Conservation (phyloP, 2,797 vertebrate species). For the Lemur catta region DNA sequence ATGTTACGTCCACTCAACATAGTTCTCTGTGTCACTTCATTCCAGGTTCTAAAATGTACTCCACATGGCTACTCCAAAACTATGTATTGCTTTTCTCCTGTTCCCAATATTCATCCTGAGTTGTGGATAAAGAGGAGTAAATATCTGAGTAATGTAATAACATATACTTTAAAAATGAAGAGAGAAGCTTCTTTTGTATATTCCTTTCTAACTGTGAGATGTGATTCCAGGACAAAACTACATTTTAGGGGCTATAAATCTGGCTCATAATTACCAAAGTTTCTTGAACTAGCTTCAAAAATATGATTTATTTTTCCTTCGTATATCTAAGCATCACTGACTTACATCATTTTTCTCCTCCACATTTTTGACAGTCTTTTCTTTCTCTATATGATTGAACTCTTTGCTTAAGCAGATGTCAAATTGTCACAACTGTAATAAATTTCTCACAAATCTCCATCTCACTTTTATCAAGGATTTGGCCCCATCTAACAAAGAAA, state of each 20-base stretch:
- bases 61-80: neutral
- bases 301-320: constrained; percentile 35
- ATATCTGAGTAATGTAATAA: neutral
- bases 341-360: constrained; percentile 44
- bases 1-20: neutral
- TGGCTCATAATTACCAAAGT: constrained; percentile 14
- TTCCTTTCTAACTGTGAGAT: neutral
- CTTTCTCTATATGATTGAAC: constrained; percentile 25
- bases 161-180: neutral
- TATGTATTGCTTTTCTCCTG: neutral
- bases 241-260: neutral
- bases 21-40: neutral
- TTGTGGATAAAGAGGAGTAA: neutral
- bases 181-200: neutral
- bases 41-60: neutral
- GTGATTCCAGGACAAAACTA: neutral
- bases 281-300: constrained; percentile 50
- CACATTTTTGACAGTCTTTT: constrained; percentile 36
- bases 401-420: constrained; percentile 21
- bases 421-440: neutral
- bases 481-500: neutral
- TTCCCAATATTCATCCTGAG: neutral
- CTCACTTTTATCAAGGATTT: neutral
- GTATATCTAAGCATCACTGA: neutral
- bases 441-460: neutral